Evolutionary conservation across 2,888 invertebrate genomes (phyloP).

Genomic region (Rotaria macrura): DNA sequence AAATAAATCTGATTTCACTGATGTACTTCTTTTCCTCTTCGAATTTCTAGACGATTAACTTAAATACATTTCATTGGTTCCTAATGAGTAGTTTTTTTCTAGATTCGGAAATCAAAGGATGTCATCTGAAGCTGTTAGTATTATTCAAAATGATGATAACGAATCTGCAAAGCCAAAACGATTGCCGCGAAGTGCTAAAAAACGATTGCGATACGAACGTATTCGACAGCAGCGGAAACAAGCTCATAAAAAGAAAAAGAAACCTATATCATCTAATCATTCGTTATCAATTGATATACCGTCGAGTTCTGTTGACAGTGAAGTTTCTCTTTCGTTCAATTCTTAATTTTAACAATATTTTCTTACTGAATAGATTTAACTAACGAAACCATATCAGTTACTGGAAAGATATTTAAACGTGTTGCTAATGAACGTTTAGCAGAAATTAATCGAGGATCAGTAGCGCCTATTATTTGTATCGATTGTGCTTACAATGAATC

Average conservation of each 20-base stretch:
- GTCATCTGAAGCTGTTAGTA: neutral
- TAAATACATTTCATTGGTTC: neutral
- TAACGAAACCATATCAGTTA: neutral
- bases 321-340: too few species aligned
- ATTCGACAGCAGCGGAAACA: neutral
- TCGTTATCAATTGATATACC: neutral
- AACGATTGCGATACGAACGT: slow-evolving; percentile 11
- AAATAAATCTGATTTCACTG: neutral
- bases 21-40: neutral
- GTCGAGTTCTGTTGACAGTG: neutral
- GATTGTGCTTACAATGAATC: slow-evolving; percentile 13
- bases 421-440: neutral
- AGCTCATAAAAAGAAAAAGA: neutral
- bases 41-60: neutral
- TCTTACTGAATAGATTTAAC: neutral
- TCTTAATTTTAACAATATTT: neutral
- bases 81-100: neutral
- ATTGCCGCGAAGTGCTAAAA: neutral
- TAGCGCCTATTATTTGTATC: neutral
- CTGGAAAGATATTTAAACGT: neutral
- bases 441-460: neutral
- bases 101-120: neutral
- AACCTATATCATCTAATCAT: neutral
- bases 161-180: neutral
- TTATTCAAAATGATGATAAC: neutral